These are phyloP conservation scores for Steinernema carpocapsae DNA, from an alignment of 2,888 invertebrate genomes.

Conservation along the genomic window DNA sequence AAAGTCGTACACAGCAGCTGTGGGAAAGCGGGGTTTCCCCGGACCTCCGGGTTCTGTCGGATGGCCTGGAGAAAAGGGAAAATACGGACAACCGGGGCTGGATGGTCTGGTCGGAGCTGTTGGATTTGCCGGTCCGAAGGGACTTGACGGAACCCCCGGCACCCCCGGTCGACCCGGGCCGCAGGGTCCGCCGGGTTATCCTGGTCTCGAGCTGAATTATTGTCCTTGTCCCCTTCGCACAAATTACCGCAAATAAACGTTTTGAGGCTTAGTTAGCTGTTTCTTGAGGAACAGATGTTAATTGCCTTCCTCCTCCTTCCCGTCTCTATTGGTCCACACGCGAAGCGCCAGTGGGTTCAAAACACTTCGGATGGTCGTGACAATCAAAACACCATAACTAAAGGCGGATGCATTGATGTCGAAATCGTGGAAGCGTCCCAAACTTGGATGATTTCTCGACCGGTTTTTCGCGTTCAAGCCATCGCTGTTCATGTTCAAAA, in stretches of 20 bases:
- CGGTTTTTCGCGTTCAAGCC: conserved; percentile 27
- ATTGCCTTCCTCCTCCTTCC: too few species aligned
- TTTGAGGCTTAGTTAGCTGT: too few species aligned
- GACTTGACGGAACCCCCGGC: background rate
- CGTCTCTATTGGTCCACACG: too few species aligned
- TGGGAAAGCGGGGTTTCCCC: background rate
- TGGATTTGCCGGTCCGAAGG: conserved; percentile 2
- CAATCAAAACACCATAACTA: background rate
- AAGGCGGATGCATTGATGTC: conserved; percentile 9
- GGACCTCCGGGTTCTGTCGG: background rate
- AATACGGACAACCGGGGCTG: background rate
- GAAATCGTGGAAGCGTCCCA: conserved; percentile 23
- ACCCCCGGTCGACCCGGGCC: background rate
- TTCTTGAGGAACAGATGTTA: too few species aligned
- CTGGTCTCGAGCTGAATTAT: conserved; percentile 20
- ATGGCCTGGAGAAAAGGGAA: conserved; percentile 28
- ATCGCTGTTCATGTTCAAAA: conserved; percentile 10
- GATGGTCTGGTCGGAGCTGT: background rate
- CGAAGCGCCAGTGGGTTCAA: too few species aligned
- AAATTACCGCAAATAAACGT: background rate
- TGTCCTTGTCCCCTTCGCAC: conserved; percentile 20
- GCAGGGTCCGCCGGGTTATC: background rate
- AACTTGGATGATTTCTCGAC: conserved; percentile 27
- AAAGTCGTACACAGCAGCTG: background rate
- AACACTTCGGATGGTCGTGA: background rate